Evolutionary conservation across 2,113 vertebrate species (phyloP).

Genomic region (Vulpes vulpes): DNA sequence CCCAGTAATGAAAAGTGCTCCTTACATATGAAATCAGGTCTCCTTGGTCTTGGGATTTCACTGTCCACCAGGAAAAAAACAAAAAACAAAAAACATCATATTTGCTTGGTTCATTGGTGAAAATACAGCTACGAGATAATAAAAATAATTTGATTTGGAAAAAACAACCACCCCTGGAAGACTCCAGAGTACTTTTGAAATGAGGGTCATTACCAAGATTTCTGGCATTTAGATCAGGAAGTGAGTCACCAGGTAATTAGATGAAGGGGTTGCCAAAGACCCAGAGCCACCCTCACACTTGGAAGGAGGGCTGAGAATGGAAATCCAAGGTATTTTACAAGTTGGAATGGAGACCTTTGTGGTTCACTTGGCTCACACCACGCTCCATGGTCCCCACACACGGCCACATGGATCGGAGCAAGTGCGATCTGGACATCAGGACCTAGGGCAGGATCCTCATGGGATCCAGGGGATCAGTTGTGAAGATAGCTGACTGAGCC

Average conservation of each 20-base stretch:
- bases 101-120: accelerated
- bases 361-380: accelerated
- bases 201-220: not conserved
- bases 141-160: not conserved
- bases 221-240: not conserved
- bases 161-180: not conserved
- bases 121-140: not conserved
- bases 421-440: not conserved
- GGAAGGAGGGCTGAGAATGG: too few species aligned
- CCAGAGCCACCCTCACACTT: not conserved
- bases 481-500: not conserved
- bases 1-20: not conserved
- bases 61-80: too few species aligned
- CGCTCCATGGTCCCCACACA: not conserved
- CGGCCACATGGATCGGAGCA: not conserved
- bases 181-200: not conserved
- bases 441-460: accelerated
- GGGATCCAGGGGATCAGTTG: too few species aligned
- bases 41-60: not conserved
- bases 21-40: not conserved
- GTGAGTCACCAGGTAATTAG: not conserved
- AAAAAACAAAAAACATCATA: too few species aligned
- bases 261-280: not conserved
- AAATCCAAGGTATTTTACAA: not conserved
- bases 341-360: not conserved